phyloP scores from a whole-genome alignment of 2,888 invertebrate genomes.

The Cosmopolites sordidus region DNA sequence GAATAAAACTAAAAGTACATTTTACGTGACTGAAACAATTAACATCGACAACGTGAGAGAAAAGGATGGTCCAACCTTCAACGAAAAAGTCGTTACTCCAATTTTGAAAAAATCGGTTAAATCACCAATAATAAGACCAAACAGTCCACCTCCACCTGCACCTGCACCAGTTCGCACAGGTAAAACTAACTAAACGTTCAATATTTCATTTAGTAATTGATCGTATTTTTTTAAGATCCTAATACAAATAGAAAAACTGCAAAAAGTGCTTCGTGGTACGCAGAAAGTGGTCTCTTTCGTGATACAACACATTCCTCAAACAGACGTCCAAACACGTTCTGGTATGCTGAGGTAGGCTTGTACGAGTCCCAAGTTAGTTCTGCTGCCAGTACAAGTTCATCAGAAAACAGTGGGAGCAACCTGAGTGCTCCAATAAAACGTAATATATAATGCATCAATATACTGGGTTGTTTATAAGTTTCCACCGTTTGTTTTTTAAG shows the following conservation, averaged over 20 bases:
- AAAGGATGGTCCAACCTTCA: conserved; percentile 22
- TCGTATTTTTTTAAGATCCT: conserved; percentile 10
- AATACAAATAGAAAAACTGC: conserved; percentile 27
- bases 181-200: conserved; percentile 10
- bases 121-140: conserved; percentile 19
- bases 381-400: conserved; percentile 44
- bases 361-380: conserved; percentile 50
- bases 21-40: conserved; percentile 66
- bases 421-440: conserved; percentile 30
- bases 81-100: conserved; percentile 24
- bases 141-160: conserved; percentile 45
- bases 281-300: conserved; percentile 32
- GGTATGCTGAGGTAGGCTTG: conserved; percentile 67
- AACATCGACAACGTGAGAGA: conserved; percentile 51
- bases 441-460: conserved; percentile 1
- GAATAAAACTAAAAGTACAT: conserved; percentile 53
- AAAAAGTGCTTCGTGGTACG: conserved; percentile 31
- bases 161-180: conserved; percentile 28
- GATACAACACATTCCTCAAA: conserved; percentile 45
- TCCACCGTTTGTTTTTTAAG: no score
- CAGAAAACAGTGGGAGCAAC: conserved; percentile 44
- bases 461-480: no score
- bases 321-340: conserved; percentile 54
- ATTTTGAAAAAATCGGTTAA: conserved; percentile 11
- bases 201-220: not conserved